Conservation (phyloP, 30 jellyfish, hydroid and myxozoan genomes). For the Hydractinia echinata region DNA sequence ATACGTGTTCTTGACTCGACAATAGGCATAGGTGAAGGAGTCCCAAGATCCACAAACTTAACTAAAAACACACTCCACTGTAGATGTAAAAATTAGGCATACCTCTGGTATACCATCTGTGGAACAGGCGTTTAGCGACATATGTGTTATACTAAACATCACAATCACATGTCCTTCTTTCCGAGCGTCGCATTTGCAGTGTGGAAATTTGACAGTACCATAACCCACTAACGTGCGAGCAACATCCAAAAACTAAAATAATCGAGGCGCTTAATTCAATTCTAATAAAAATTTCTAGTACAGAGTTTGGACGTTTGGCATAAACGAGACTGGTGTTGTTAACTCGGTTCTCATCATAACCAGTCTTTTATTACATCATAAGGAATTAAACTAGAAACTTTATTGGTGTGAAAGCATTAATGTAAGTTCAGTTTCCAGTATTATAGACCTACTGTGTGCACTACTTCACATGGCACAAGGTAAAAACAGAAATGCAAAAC, state of each 20-base stretch:
- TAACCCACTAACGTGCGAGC: conserved; percentile 77
- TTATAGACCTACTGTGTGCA: no score
- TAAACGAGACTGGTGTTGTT: background rate
- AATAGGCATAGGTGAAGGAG: no score
- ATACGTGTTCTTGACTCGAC: conserved; percentile 70
- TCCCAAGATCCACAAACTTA: background rate
- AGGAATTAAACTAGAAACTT: no score
- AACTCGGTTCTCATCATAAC: background rate
- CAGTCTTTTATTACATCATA: background rate
- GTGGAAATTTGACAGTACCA: conserved; percentile 71
- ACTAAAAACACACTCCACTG: background rate
- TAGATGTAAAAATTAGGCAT: background rate
- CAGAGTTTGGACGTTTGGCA: background rate
- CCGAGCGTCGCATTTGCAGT: conserved; percentile 84
- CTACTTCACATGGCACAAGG: no score
- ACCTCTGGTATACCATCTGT: conserved; percentile 76
- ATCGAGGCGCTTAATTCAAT: background rate
- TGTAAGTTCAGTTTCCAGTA: no score
- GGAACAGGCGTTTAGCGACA: conserved; percentile 56
- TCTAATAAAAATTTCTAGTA: background rate
- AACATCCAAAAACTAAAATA: conserved; percentile 62
- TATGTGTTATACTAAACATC: conserved; percentile 30
- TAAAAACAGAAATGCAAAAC: no score
- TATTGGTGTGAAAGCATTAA: no score
- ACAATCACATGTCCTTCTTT: conserved; percentile 75